Base-by-base conservation (phyloP, 2,888 invertebrate species). In the Diploptera punctata region DNA sequence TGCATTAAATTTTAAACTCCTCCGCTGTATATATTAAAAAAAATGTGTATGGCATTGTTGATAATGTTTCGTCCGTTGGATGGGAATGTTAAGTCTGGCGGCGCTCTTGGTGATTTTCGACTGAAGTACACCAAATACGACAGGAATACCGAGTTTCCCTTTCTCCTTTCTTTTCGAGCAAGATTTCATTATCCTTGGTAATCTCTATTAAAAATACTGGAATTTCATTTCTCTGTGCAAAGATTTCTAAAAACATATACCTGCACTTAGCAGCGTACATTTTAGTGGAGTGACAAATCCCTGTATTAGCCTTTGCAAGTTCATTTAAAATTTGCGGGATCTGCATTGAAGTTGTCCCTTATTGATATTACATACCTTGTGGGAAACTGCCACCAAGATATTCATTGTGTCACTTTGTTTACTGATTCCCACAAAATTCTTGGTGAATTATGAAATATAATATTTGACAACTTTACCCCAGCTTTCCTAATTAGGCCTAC, bases 391-490 rank as follows among this genome's bases (percentile, higher is more conserved):
- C 21, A 65, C n/a, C 4, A 10, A 31, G 21, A 9, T 31, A 18
- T 65, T 65, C 33, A 65, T 38, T 3, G 38, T 38, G 31, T 65
- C 18, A 38, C 38, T 38, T 65, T 65, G 65, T 65, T 65, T 38
- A 65, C 43, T 19, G 38, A 65, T 65, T 65, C 33, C 43, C 65
- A 38, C 43, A 65, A n/a, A 65, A 38, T 38, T 65, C 43, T 33
- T 65, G 43, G 38, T 65, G 65, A 65, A 38, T 65, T 13, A 65
- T 10, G 43, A n/a, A 43, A 38, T 65, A 38, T 21, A 65, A 38
- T 18, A 38, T 43, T 21, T 31, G 38, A 18, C 65, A 65, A 13
- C 21, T 18, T n/a, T 38, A 16, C 38, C 5, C 38, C 38, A 38
- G 38, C 38, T 38, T 38, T 65, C 43, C 21, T 65, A 16, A 38